Conservation (phyloP, 2,888 invertebrate genomes). For the Argyresthia albistria region DNA sequence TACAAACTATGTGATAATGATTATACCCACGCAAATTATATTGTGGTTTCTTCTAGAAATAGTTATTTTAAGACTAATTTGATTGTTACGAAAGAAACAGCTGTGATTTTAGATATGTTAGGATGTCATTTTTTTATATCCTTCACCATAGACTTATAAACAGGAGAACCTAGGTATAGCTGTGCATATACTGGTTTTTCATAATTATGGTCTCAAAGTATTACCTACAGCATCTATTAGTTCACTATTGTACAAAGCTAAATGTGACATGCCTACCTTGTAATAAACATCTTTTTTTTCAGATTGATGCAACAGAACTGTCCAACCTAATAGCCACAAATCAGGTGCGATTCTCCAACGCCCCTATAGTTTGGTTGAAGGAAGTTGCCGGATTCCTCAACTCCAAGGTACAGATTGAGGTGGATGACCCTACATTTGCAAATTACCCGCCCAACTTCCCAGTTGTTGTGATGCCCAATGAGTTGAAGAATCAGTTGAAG, state of each 20-base stretch:
- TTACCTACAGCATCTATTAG: neutral
- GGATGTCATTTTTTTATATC: too few species aligned
- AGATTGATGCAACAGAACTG: slow-evolving; percentile 76
- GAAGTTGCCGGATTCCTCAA: slow-evolving; percentile 78
- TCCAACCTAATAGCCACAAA: slow-evolving; percentile 62
- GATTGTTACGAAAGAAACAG: too few species aligned
- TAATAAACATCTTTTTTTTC: slow-evolving; percentile 18
- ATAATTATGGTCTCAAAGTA: too few species aligned
- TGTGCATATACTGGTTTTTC: too few species aligned
- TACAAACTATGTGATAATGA: too few species aligned
- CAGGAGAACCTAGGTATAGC: too few species aligned
- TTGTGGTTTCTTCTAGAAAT: too few species aligned
- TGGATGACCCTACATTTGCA: slow-evolving; percentile 74
- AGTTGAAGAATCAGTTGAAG: slow-evolving; percentile 51
- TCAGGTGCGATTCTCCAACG: slow-evolving; percentile 77
- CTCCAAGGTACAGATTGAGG: slow-evolving; percentile 73
- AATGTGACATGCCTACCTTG: neutral
- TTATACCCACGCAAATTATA: too few species aligned
- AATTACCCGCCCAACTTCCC: slow-evolving; percentile 72
- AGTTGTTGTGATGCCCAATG: slow-evolving; percentile 57
- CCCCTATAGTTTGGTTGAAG: slow-evolving; percentile 79
- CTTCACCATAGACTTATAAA: too few species aligned
- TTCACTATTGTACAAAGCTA: neutral
- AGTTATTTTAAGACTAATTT: too few species aligned
- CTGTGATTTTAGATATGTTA: too few species aligned